Evolutionary conservation across 2,113 vertebrate genomes (phyloP).

Genomic region (Melanostigma gelatinosum): DNA sequence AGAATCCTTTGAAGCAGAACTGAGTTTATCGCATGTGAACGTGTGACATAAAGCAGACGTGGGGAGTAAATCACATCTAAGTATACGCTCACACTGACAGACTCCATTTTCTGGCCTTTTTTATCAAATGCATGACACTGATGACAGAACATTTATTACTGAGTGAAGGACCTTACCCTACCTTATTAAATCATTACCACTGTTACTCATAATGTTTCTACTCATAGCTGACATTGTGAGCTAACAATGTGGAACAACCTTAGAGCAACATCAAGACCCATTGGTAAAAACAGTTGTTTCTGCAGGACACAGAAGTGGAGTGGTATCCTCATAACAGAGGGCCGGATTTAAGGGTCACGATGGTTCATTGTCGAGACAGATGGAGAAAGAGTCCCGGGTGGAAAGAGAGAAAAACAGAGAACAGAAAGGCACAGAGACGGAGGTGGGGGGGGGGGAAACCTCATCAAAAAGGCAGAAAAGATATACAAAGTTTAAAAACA

Average conservation of each 20-base stretch:
- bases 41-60: constrained; percentile 22
- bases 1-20: constrained; percentile 31
- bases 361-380: constrained; percentile 54
- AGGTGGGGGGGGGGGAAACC: constrained; percentile 56
- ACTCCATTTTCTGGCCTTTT: neutral
- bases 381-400: constrained; percentile 14
- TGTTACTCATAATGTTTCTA: neutral
- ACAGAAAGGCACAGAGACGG: constrained; percentile 36
- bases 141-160: neutral
- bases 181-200: neutral
- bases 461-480: constrained; percentile 71
- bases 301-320: constrained; percentile 30
- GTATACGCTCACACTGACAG: neutral
- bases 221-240: constrained; percentile 1
- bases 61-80: constrained; percentile 13
- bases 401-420: constrained; percentile 55
- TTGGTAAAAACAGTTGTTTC: constrained; percentile 46
- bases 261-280: neutral
- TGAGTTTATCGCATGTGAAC: constrained; percentile 29
- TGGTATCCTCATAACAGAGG: constrained; percentile 57
- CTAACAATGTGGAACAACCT: constrained; percentile 24
- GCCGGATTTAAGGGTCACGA: constrained; percentile 49
- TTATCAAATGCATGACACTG: constrained; percentile 7
- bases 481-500: constrained; percentile 73
- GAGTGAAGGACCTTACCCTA: neutral